Conservation (phyloP, 2,888 invertebrate genomes). For the Drosophila koepferae region DNA sequence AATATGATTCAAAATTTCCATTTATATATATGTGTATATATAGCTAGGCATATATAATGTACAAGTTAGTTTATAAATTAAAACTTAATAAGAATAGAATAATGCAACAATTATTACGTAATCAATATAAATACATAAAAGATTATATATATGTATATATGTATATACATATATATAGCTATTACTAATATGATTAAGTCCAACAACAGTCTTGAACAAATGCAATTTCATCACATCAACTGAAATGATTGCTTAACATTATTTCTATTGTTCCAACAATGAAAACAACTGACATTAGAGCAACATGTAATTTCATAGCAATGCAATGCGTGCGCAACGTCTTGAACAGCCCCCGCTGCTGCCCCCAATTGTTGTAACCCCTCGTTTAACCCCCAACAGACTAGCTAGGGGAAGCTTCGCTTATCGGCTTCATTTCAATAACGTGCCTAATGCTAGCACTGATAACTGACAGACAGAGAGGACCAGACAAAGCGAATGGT, state of each 20-base stretch:
- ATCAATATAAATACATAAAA: background rate
- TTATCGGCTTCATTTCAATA: conserved; percentile 70
- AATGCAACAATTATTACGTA: background rate
- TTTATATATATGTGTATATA: background rate
- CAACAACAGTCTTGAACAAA: conserved; percentile 25
- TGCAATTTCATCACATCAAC: conserved; percentile 47
- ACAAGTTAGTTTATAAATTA: conserved; percentile 7
- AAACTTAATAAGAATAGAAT: background rate
- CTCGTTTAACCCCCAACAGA: conserved; percentile 11
- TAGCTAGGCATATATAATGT: no score
- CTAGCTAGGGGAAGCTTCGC: conserved; percentile 48
- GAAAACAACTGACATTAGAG: conserved; percentile 57
- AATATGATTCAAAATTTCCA: background rate
- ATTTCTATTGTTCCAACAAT: conserved; percentile 25
- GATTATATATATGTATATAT: background rate
- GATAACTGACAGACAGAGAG: conserved; percentile 35
- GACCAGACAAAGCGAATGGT: background rate
- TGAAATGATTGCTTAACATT: conserved; percentile 46
- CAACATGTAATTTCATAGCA: conserved; percentile 54
- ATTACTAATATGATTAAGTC: conserved; percentile 23
- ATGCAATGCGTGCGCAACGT: conserved; percentile 7
- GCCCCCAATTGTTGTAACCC: conserved; percentile 11
- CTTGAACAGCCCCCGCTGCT: background rate
- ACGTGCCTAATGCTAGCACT: conserved; percentile 61
- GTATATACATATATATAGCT: background rate